phyloP scores from a whole-genome alignment of 1,140 invertebrate genomes.

The Ips typographus region DNA sequence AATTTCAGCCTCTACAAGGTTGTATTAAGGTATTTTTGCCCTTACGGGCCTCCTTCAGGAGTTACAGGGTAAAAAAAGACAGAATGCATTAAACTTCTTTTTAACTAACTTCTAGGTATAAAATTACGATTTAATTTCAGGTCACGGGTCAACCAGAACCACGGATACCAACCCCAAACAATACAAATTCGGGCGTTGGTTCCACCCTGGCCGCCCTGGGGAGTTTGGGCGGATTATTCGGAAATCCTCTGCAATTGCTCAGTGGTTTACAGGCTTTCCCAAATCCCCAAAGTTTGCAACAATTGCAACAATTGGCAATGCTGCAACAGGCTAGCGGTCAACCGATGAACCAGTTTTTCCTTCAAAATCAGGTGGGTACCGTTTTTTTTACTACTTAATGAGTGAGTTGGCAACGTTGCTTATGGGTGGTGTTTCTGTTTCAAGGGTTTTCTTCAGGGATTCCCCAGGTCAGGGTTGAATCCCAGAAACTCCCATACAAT shows the following conservation, averaged over 20 bases:
- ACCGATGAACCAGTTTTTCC: slow-evolving; percentile 68
- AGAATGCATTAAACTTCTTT: background rate
- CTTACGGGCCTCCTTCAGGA: too few relatives aligned
- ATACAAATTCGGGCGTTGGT: slow-evolving; percentile 55
- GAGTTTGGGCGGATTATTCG: slow-evolving; percentile 56
- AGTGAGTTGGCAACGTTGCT: background rate
- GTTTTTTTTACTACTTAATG: background rate
- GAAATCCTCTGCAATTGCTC: slow-evolving; percentile 65
- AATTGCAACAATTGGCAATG: slow-evolving; percentile 72
- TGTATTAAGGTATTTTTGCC: too few relatives aligned
- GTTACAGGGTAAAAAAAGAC: background rate
- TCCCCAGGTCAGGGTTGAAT: slow-evolving; percentile 47
- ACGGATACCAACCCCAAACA: slow-evolving; percentile 58
- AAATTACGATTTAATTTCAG: slow-evolving; percentile 32
- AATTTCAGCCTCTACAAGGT: too few relatives aligned
- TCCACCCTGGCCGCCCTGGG: slow-evolving; percentile 65
- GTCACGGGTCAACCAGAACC: slow-evolving; percentile 57
- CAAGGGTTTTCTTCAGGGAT: slow-evolving; percentile 52
- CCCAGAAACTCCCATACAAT: slow-evolving; percentile 50
- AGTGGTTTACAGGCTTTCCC: slow-evolving; percentile 61
- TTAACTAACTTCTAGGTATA: slow-evolving; percentile 9
- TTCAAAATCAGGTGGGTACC: slow-evolving; percentile 73
- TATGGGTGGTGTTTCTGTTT: slow-evolving; percentile 29
- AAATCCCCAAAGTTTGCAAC: slow-evolving; percentile 48
- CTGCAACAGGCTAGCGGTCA: slow-evolving; percentile 60